A percentile compares a stretch with the other conserved stretches of the same genome.
Evolutionary conservation across 2,797 vertebrate genomes (phyloP).

Genomic region (Acanthornis magna): DNA sequence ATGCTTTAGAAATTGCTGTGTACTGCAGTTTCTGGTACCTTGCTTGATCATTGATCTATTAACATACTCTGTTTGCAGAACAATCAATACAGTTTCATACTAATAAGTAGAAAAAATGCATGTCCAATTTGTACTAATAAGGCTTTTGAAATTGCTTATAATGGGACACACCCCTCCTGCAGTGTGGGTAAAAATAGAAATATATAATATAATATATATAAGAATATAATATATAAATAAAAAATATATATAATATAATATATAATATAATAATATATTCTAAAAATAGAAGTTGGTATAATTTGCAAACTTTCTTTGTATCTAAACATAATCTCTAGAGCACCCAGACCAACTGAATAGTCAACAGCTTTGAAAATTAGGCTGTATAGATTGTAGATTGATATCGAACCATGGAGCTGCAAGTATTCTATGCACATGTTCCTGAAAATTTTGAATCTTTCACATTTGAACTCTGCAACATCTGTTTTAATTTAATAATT

Average conservation of each 20-base stretch:
- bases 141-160: background rate
- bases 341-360: background rate
- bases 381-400: background rate
- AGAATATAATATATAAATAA: too few species aligned
- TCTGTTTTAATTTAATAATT: background rate
- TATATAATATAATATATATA: too few species aligned
- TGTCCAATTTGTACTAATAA: background rate
- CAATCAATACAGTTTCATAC: background rate
- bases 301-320: background rate
- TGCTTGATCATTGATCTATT: background rate
- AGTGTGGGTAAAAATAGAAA: background rate
- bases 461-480: background rate
- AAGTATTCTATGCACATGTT: background rate
- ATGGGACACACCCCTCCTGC: background rate
- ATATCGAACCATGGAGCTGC: background rate
- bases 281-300: background rate
- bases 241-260: too few species aligned
- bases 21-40: background rate
- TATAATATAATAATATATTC: too few species aligned
- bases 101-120: background rate
- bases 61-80: background rate
- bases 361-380: background rate
- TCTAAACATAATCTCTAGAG: background rate
- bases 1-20: background rate
- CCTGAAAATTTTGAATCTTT: background rate